Base-by-base conservation (phyloP, 2,797 vertebrate genomes). In the Crocidura indochinensis region DNA sequence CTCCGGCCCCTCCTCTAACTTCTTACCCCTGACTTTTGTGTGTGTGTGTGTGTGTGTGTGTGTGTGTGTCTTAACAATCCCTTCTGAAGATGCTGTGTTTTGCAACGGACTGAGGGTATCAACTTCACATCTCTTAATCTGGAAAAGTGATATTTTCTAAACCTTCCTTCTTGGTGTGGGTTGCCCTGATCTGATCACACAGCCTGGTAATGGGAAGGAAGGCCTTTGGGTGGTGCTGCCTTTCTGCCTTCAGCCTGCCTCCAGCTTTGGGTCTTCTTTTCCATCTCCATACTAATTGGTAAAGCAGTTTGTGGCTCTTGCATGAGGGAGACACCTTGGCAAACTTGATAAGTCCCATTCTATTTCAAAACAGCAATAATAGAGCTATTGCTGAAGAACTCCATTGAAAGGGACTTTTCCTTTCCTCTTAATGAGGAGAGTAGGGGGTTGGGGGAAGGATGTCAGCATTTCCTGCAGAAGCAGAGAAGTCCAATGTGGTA, bases 61-160 rank as follows among this genome's bases (percentile, higher is more conserved):
- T n/a, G n/a, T n/a, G n/a, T n/a, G 71, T 44, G 24, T 91, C 87
- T 84, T 77, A 72, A 75, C 91, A 81, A 29, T 67, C 24, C 24
- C 20, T 78, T 82, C 72, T 67, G 78, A 76, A 85, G 72, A 44
- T 31, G 49, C 22, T 20, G 1, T 67, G 64, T 64, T 87, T 79
- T 85, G 47, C 81, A 80, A 87, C 53, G 68, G 79, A 9, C 10
- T 47, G 22, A 69, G 51, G 2, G 1, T 7, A 56, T 51, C 56
- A 38, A 62, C 78, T 78, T 71, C 44, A 1, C 24, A 10, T 69
- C n/a, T n/a, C 67, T 69, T 83, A 29, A 15, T n/a, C 78, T 83
- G 84, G 56, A 84, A 8, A 64, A 88, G 53, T 51, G 73, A 47
- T n/a, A 19, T 91, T 65, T 77, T 83, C 53, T 65, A 44, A 31